Evolutionary conservation across 2,888 invertebrate genomes (phyloP).

Genomic region (Teinopalpus imperialis): DNA sequence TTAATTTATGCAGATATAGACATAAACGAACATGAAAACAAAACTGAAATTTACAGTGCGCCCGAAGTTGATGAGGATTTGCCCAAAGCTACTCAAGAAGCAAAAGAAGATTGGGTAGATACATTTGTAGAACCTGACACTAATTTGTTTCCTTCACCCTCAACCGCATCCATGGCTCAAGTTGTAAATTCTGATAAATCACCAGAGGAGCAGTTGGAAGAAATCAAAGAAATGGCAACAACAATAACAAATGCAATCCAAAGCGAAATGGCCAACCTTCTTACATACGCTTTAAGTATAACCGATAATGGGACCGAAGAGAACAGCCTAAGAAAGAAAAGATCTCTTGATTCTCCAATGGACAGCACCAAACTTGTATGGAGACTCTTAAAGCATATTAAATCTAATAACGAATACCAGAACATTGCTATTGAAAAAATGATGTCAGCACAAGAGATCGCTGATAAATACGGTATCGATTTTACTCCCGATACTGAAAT

Average conservation of each 20-base stretch:
- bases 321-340: slow-evolving; percentile 48
- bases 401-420: slow-evolving; percentile 68
- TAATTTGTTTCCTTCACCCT: slow-evolving; percentile 47
- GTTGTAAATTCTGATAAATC: slow-evolving; percentile 54
- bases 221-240: slow-evolving; percentile 60
- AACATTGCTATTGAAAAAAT: slow-evolving; percentile 76
- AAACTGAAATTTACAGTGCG: slow-evolving; percentile 26
- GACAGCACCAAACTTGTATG: slow-evolving; percentile 62
- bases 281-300: slow-evolving; percentile 50
- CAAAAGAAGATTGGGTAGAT: slow-evolving; percentile 56
- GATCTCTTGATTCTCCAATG: slow-evolving; percentile 63
- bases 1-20: slow-evolving; percentile 42
- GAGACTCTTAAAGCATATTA: slow-evolving; percentile 66
- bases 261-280: slow-evolving; percentile 60
- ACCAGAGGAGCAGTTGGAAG: slow-evolving; percentile 63
- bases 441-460: slow-evolving; percentile 75
- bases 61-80: slow-evolving; percentile 36
- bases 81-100: slow-evolving; percentile 40
- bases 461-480: slow-evolving; percentile 68
- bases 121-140: slow-evolving; percentile 44
- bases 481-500: slow-evolving; percentile 68
- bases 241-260: slow-evolving; percentile 56
- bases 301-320: slow-evolving; percentile 43
- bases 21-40: slow-evolving; percentile 36
- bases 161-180: slow-evolving; percentile 59